Conservation (phyloP, 2,888 invertebrate species). For the Micropterix aruncella region DNA sequence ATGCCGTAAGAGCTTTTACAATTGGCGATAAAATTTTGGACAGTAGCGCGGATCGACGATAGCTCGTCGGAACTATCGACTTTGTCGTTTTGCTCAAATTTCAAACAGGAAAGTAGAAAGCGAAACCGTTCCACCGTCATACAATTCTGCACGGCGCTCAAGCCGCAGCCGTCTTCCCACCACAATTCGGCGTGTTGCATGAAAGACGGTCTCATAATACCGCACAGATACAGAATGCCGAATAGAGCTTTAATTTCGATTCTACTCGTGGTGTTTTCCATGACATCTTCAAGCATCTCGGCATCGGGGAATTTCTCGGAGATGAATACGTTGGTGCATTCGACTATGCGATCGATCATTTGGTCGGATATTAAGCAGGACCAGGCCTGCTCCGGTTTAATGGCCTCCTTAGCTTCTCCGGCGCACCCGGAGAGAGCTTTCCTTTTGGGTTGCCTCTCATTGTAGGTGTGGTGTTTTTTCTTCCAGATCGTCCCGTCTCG, state of each 20-base stretch:
- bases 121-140: conserved; percentile 29
- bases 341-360: conserved; percentile 27
- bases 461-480: conserved; percentile 7
- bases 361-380: conserved; percentile 28
- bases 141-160: conserved; percentile 21
- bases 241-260: conserved; percentile 28
- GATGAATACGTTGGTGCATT: conserved; percentile 28
- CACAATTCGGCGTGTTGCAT: conserved; percentile 27
- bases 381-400: conserved; percentile 26
- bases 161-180: conserved; percentile 22
- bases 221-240: conserved; percentile 30
- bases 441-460: conserved; percentile 13
- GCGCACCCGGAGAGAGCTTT: conserved; percentile 11
- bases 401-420: conserved; percentile 4
- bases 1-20: conserved; percentile 26
- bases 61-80: conserved; percentile 20
- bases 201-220: conserved; percentile 29
- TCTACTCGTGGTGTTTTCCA: conserved; percentile 17
- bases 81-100: conserved; percentile 23
- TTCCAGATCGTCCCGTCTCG: conserved; percentile 18
- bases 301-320: conserved; percentile 12
- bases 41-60: conserved; percentile 29
- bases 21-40: conserved; percentile 32
- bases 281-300: conserved; percentile 9
- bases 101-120: conserved; percentile 25